Conservation (phyloP, 2,797 vertebrate genomes). For the Pogonophryne albipinna region DNA sequence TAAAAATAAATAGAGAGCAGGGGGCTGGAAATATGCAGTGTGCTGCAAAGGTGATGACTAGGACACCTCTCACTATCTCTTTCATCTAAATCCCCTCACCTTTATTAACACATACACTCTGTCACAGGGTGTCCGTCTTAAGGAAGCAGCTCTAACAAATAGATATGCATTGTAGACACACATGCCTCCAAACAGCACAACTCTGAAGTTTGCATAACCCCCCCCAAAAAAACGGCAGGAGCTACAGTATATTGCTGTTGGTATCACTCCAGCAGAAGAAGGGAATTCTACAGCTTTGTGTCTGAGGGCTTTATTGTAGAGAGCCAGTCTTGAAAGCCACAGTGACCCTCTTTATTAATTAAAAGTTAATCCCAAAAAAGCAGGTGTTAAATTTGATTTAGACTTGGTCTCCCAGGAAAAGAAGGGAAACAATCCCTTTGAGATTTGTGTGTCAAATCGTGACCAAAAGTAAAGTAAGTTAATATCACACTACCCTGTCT, state of each 20-base stretch:
- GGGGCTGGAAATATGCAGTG: conserved; percentile 38
- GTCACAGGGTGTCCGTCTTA: conserved; percentile 41
- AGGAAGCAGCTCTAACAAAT: conserved; percentile 52
- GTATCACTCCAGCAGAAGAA: conserved; percentile 41
- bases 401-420: conserved; percentile 31
- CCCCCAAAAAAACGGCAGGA: conserved; percentile 8
- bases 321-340: conserved; percentile 40
- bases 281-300: conserved; percentile 46
- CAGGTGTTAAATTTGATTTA: conserved; percentile 56
- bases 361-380: conserved; percentile 58
- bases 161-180: conserved; percentile 49
- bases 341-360: conserved; percentile 62
- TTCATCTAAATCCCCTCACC: conserved; percentile 58
- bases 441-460: conserved; percentile 11
- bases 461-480: conserved; percentile 11
- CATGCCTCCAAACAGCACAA: conserved; percentile 43
- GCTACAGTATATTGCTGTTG: conserved; percentile 40
- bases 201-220: conserved; percentile 10
- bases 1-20: conserved; percentile 66
- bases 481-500: not conserved
- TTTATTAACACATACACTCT: conserved; percentile 36
- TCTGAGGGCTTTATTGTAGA: conserved; percentile 44
- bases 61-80: conserved; percentile 53
- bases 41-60: conserved; percentile 65
- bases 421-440: conserved; percentile 1